Percentiles rank a stretch among this genome's conserved stretches.
These are phyloP conservation scores for Colletes collaris DNA, from an alignment of 2,888 invertebrate species.

Conservation along the genomic window DNA sequence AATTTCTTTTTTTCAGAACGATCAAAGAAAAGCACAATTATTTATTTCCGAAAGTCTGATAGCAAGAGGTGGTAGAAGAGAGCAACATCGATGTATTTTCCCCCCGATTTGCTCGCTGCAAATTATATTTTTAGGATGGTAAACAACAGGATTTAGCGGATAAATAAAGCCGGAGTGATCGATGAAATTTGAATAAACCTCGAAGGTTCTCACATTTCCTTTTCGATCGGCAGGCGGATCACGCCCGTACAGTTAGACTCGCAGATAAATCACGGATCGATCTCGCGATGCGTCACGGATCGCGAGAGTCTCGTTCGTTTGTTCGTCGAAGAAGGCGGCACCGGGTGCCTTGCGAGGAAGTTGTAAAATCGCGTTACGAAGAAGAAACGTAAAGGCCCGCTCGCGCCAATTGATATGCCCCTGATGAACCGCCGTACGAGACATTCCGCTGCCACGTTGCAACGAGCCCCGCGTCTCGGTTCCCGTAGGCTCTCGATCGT, in stretches of 20 bases:
- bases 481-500: background rate
- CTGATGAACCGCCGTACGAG: conserved; percentile 60
- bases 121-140: too few species aligned
- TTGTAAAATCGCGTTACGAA: conserved; percentile 77
- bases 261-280: conserved; percentile 50
- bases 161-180: too few species aligned
- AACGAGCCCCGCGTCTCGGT: conserved; percentile 1
- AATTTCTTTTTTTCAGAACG: too few species aligned
- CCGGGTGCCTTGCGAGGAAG: conserved; percentile 73
- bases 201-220: conserved; percentile 50
- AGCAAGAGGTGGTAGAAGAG: too few species aligned
- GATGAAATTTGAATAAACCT: conserved; percentile 36
- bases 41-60: too few species aligned
- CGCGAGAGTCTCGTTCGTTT: conserved; percentile 2
- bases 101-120: too few species aligned
- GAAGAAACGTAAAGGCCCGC: conserved; percentile 63
- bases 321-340: conserved; percentile 41
- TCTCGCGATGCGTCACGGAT: conserved; percentile 38
- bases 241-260: conserved; percentile 14
- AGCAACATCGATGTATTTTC: too few species aligned
- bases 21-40: too few species aligned
- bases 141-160: too few species aligned
- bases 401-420: conserved; percentile 64
- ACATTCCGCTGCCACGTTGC: conserved; percentile 58
- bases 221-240: conserved; percentile 22